These are phyloP conservation scores for Gadus chalcogrammus DNA, from an alignment of 2,113 vertebrate genomes.

Conservation along the genomic window DNA sequence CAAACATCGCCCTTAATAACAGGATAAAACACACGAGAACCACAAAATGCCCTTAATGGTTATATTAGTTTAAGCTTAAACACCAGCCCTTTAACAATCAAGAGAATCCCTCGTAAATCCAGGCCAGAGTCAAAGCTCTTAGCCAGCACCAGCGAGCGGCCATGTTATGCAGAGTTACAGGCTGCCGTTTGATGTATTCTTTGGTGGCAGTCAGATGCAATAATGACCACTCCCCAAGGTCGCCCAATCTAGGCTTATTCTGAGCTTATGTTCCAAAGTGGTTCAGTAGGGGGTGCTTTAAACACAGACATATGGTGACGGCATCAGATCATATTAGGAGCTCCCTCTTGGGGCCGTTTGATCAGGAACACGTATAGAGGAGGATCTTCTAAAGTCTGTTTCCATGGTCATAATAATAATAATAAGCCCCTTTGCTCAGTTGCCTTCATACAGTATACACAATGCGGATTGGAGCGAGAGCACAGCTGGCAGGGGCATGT, in stretches of 20 bases:
- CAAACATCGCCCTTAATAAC: constrained; percentile 29
- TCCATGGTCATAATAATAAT: no score
- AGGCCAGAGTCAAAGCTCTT: constrained; percentile 31
- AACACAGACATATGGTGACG: constrained; percentile 64
- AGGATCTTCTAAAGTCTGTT: not conserved
- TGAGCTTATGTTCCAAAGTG: constrained; percentile 52
- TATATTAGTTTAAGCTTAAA: constrained; percentile 36
- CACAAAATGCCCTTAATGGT: constrained; percentile 7
- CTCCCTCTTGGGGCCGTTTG: constrained; percentile 43
- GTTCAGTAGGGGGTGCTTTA: constrained; percentile 49
- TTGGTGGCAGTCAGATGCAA: constrained; percentile 43
- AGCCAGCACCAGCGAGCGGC: constrained; percentile 29
- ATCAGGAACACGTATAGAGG: constrained; percentile 45
- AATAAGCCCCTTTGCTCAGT: no score
- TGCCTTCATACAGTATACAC: no score
- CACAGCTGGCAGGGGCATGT: no score
- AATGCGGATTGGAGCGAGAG: no score
- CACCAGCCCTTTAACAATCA: constrained; percentile 31
- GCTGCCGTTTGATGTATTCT: constrained; percentile 34
- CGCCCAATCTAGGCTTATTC: constrained; percentile 65
- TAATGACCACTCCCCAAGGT: constrained; percentile 43
- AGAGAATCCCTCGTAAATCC: constrained; percentile 44
- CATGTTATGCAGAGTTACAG: constrained; percentile 18
- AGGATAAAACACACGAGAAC: constrained; percentile 26
- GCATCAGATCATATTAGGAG: constrained; percentile 54